Evolutionary conservation across 2,888 invertebrate genomes (phyloP).

Genomic region (Anthophora plumipes): DNA sequence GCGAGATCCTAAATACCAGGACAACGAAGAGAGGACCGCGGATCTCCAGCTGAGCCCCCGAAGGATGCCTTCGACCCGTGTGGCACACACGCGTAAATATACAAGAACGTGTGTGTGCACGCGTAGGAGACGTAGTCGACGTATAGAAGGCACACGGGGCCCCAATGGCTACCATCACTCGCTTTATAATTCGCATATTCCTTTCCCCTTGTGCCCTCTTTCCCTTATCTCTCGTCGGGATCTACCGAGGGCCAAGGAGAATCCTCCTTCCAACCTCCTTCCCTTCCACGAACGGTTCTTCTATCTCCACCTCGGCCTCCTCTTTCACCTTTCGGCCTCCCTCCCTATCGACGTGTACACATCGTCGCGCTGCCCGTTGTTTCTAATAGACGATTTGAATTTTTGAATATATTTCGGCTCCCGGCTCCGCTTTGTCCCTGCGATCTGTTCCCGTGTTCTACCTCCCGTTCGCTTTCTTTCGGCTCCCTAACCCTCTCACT

Average conservation of each 20-base stretch:
- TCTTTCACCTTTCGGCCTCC: constrained; percentile 58
- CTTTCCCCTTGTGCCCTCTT: constrained; percentile 66
- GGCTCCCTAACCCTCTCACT: constrained; percentile 31
- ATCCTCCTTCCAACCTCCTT: constrained; percentile 61
- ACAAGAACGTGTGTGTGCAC: constrained; percentile 12
- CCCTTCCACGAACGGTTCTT: constrained; percentile 72
- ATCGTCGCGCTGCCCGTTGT: constrained; percentile 72
- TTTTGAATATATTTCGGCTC: constrained; percentile 79
- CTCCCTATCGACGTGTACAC: constrained; percentile 68
- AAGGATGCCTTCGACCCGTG: constrained; percentile 72
- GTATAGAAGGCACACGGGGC: constrained; percentile 58
- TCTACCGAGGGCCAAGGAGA: constrained; percentile 72
- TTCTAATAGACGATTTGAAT: constrained; percentile 82
- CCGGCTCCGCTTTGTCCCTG: constrained; percentile 66
- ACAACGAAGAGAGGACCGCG: constrained; percentile 66
- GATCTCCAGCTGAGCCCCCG: constrained; percentile 77
- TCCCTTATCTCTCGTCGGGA: constrained; percentile 78
- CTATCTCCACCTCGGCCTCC: constrained; percentile 59
- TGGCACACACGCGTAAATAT: constrained; percentile 56
- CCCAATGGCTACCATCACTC: constrained; percentile 75
- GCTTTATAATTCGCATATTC: constrained; percentile 78
- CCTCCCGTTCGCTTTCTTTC: constrained; percentile 45
- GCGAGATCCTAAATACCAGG: constrained; percentile 77
- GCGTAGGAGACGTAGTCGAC: constrained; percentile 52
- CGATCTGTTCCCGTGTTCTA: constrained; percentile 50